These are phyloP conservation scores for Drosophila buzzatii DNA, from an alignment of 2,888 invertebrate species.

Conservation along the genomic window DNA sequence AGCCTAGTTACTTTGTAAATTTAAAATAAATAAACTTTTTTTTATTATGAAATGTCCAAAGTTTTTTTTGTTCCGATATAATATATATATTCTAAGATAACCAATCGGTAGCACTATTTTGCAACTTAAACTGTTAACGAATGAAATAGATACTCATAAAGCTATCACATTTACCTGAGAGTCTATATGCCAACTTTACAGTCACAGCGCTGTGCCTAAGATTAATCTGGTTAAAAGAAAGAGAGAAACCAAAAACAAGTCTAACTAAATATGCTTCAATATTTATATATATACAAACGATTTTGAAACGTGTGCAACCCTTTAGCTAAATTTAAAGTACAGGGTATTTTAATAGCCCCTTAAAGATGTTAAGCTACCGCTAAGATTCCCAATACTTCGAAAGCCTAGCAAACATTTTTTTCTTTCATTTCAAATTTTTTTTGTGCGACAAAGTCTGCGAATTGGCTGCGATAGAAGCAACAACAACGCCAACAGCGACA, in stretches of 20 bases:
- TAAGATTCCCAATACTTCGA: conserved; percentile 27
- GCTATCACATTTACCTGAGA: not conserved
- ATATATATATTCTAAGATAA: too few species aligned
- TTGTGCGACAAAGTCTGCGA: conserved; percentile 31
- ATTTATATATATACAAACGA: not conserved
- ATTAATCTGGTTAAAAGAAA: not conserved
- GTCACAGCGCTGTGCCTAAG: not conserved
- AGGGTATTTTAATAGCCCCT: conserved; percentile 11
- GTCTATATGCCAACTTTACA: not conserved
- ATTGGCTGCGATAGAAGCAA: conserved; percentile 33
- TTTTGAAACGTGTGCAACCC: not conserved
- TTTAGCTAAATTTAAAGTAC: not conserved
- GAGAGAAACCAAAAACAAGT: not conserved
- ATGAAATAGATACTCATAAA: too few species aligned
- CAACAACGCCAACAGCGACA: conserved; percentile 9
- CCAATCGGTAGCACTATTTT: too few species aligned
- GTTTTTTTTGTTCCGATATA: too few species aligned
- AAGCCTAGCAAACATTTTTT: conserved; percentile 29
- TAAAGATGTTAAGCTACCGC: conserved; percentile 19
- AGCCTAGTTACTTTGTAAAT: too few species aligned
- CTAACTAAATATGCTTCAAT: not conserved
- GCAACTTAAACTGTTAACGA: too few species aligned
- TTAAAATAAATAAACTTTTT: too few species aligned
- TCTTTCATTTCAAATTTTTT: conserved; percentile 16
- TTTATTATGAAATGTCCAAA: too few species aligned